Base-by-base conservation (phyloP, 2,888 invertebrate genomes). In the Trissolcus brochymenae region DNA sequence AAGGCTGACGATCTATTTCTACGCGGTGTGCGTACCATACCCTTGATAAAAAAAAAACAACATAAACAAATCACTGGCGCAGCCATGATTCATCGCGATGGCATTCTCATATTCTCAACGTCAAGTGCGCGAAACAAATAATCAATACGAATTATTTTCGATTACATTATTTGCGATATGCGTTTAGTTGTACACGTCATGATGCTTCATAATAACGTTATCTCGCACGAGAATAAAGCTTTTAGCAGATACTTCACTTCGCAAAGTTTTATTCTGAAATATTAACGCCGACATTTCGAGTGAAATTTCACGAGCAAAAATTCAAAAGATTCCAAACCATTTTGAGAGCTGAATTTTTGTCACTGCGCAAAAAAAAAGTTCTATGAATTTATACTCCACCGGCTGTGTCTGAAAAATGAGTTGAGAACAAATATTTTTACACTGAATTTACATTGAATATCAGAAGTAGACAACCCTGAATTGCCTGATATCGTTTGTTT, bases 81-180 rank as follows among this genome's bases (percentile, higher is more conserved):
- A 54, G 21, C 49, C 40, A 54, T 55, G 60, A 61, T 70, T 70
- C 59, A 19, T 41, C 35, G 46, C 11, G 53, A 70, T 55, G 55
- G 11, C 9, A 70, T 55, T 55, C 53, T 17, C 21, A 13, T 53
- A 51, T 43, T 19, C 14, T 57, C 14, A 11, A 40, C 40, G 21
- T 13, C 57, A 57, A 71, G 62, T 64, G 57, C 51, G 16, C 53
- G 43, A 57, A 64, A 71, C 71, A 53, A 64, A 71, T 72, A 72
- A 64, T 72, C 64, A 60, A 72, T 72, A 65, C 49, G 64, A 71
- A 71, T 71, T 72, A 72, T 65, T 72, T 72, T 65, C 59, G 51
- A 49, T 46, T 59, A 65, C 54, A 59, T 72, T 64, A 57, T 46
- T 53, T 25, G 46, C 14, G 43, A 14, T 41, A 51, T 29, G 49